Conservation (phyloP, 1,140 invertebrate species). For the Hyposmocoma kahamanoa region DNA sequence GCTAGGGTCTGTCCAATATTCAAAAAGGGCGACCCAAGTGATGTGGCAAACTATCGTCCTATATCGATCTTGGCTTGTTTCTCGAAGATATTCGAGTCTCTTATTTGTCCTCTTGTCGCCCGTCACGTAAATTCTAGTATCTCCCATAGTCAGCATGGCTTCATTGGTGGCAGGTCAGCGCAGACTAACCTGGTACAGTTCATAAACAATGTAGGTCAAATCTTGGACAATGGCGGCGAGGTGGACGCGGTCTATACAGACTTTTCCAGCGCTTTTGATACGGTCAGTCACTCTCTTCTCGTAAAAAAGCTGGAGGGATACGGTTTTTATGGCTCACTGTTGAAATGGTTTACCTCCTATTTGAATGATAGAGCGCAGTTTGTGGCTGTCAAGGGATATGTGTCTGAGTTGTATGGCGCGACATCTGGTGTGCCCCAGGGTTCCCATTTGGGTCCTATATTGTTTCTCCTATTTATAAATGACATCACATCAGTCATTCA, state of each 20-base stretch:
- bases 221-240: constrained; percentile 13
- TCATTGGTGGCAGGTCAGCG: neutral
- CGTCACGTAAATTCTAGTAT: neutral
- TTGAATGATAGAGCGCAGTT: neutral
- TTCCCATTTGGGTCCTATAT: neutral
- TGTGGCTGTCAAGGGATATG: neutral
- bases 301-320: neutral
- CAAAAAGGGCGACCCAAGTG: neutral
- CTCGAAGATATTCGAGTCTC: neutral
- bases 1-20: too few species aligned
- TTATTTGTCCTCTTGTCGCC: neutral
- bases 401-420: neutral
- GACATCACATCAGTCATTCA: neutral
- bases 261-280: constrained; percentile 30
- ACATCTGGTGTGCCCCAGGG: neutral
- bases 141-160: neutral
- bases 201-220: neutral
- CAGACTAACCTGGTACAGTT: neutral
- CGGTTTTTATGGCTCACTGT: neutral
- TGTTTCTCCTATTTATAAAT: neutral
- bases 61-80: too few species aligned
- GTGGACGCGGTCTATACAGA: constrained; percentile 24
- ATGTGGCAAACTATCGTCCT: neutral
- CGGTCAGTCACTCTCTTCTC: constrained; percentile 4
- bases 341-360: neutral